Evolutionary conservation across 2,888 invertebrate genomes (phyloP), one percentile per base, ranked within the genome.

Genomic region (Conistra vaccinii): DNA sequence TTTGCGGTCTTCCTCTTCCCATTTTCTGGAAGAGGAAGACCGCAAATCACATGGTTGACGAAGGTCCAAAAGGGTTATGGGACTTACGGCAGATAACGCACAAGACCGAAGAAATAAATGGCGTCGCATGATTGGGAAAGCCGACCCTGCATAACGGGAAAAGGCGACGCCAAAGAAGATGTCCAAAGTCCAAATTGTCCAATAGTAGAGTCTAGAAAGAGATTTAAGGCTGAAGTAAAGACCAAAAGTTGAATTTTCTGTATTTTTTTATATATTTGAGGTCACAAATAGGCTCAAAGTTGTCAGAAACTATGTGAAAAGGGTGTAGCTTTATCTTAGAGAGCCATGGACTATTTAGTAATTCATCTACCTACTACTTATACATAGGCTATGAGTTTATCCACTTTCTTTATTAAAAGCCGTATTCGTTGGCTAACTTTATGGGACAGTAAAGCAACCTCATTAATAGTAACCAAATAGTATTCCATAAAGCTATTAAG

Each of bases 331-430:
- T 6, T 20, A 48, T n/a, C 3, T 48, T 48, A 20, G 1, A 48
- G 2, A 23, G 7, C 48, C 48, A 10, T 51, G 3, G 2, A 9
- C n/a, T 51, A n/a, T 10, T 53, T n/a, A n/a, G 10, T 1, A 53
- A n/a, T 51, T 51, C 20, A 51, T 51, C 35, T 35, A 35, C 35
- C 48, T 23, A 51, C 48, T 48, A 48, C 20, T 2, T 10, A 51
- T n/a, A n/a, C n/a, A n/a, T n/a, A n/a, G n/a, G n/a, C n/a, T n/a
- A n/a, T n/a, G n/a, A n/a, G 10, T 51, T 12, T 53, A n/a, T 32
- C 63, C 32, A 69, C 62, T 62, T 45, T 62, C n/a, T 45, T 45
- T 32, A 32, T 32, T 68, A 55, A 55, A 39, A 57, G 6, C 53
- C 12, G 20, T 53, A 20, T 4, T 70, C 23, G 17, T 23, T 55